Evolutionary conservation across 2,888 invertebrate species (phyloP).

Genomic region (Aphelenchoides bicaudatus): DNA sequence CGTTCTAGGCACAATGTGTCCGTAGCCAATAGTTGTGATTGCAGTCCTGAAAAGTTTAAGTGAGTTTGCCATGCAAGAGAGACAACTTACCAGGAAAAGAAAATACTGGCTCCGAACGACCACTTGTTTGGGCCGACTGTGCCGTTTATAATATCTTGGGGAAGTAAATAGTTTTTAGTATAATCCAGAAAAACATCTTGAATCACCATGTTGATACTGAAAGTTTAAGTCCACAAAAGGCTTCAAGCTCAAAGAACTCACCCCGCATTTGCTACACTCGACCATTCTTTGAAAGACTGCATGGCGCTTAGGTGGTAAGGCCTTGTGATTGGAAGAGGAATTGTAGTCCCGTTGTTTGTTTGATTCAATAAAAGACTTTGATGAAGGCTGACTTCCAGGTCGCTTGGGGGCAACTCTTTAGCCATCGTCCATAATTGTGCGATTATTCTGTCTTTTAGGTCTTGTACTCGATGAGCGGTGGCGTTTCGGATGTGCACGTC

Average conservation of each 20-base stretch:
- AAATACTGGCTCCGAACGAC: constrained; percentile 58
- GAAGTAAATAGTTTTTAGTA: constrained; percentile 59
- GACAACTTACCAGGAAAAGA: constrained; percentile 61
- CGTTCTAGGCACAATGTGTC: constrained; percentile 54
- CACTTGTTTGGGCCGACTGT: constrained; percentile 56
- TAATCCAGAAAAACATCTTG: constrained; percentile 57
- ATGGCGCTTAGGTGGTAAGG: too few species aligned
- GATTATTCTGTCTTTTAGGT: constrained; percentile 48
- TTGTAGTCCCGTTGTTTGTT: constrained; percentile 17
- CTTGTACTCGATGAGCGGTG: constrained; percentile 46
- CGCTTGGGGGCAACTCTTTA: constrained; percentile 20
- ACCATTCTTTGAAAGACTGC: constrained; percentile 39
- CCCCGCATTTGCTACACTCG: constrained; percentile 48
- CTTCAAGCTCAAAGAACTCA: constrained; percentile 25
- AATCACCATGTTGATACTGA: constrained; percentile 50
- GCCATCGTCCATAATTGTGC: constrained; percentile 47
- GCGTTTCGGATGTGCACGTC: constrained; percentile 55
- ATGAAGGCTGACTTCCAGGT: constrained; percentile 1
- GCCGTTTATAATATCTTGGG: constrained; percentile 56
- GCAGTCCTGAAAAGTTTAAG: too few species aligned
- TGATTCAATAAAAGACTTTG: background rate
- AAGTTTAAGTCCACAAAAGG: constrained; percentile 21
- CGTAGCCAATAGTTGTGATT: constrained; percentile 59
- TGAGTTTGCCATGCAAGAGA: too few species aligned
- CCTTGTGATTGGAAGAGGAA: constrained; percentile 14